Conservation (phyloP, 1,140 invertebrate species). For the Nasonia longicornis region DNA sequence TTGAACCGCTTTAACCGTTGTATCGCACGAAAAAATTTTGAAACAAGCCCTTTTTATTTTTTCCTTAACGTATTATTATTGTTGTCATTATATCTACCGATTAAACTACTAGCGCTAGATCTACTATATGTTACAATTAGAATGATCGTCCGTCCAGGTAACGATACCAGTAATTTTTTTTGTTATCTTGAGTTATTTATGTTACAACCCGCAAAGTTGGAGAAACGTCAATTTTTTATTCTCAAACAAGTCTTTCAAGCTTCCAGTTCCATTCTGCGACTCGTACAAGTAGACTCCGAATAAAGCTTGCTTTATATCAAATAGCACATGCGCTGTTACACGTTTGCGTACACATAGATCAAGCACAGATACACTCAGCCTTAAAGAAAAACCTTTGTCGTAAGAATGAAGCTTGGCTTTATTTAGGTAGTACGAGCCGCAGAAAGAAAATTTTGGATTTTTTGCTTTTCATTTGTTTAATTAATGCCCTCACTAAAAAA, state of each 20-base stretch:
- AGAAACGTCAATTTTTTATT: slow-evolving; percentile 31
- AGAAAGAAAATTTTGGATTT: slow-evolving; percentile 14
- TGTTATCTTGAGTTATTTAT: slow-evolving; percentile 34
- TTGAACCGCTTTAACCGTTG: slow-evolving; percentile 13
- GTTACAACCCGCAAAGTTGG: slow-evolving; percentile 38
- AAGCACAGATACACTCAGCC: slow-evolving; percentile 23
- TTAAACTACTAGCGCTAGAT: slow-evolving; percentile 40
- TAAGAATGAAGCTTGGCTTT: background rate
- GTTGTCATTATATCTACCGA: slow-evolving; percentile 42
- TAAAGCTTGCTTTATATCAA: slow-evolving; percentile 29
- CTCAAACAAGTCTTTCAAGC: slow-evolving; percentile 11
- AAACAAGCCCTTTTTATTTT: slow-evolving; percentile 43
- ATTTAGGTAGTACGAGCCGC: slow-evolving; percentile 17
- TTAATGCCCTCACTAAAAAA: slow-evolving; percentile 4
- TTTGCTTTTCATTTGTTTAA: slow-evolving; percentile 19
- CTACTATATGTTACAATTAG: slow-evolving; percentile 45
- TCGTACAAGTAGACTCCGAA: background rate
- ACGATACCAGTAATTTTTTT: slow-evolving; percentile 41
- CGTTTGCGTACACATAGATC: slow-evolving; percentile 20
- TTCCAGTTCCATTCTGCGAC: slow-evolving; percentile 21
- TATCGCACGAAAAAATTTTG: slow-evolving; percentile 30
- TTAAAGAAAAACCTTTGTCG: slow-evolving; percentile 14
- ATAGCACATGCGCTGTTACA: slow-evolving; percentile 16
- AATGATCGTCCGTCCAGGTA: slow-evolving; percentile 44
- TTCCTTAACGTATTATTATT: slow-evolving; percentile 42